Evolutionary conservation across 1,140 invertebrate genomes (phyloP).

Genomic region (Cardiocondyla obscurior): DNA sequence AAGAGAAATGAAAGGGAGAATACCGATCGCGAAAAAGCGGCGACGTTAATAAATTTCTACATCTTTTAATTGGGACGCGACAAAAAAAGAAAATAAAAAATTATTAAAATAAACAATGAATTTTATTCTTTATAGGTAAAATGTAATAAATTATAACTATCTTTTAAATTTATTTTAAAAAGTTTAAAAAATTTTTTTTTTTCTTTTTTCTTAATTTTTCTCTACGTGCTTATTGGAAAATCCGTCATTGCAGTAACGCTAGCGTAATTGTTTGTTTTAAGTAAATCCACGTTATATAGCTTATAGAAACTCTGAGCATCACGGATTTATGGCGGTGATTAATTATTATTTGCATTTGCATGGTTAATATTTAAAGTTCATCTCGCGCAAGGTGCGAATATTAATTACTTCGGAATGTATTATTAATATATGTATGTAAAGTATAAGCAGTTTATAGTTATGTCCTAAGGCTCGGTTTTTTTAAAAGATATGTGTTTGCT

Average conservation of each 20-base stretch:
- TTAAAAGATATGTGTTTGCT: conserved; percentile 82
- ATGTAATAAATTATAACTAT: background rate
- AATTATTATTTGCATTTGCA: conserved; percentile 14
- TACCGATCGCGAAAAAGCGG: too few relatives aligned
- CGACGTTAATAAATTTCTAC: too few relatives aligned
- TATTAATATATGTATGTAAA: background rate
- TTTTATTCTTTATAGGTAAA: background rate
- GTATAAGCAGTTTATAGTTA: background rate
- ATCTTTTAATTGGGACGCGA: too few relatives aligned
- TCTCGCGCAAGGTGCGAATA: conserved; percentile 3
- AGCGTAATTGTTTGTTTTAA: background rate
- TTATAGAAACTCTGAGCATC: background rate
- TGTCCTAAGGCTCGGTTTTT: background rate
- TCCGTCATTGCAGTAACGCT: background rate
- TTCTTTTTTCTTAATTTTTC: background rate
- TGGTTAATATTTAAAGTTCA: conserved; percentile 2
- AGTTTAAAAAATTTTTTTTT: background rate
- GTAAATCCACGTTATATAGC: background rate
- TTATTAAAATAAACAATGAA: background rate
- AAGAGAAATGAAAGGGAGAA: background rate
- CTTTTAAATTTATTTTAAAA: background rate
- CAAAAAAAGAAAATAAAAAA: background rate
- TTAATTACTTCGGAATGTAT: background rate
- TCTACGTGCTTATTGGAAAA: background rate
- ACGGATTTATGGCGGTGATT: conserved; percentile 20